A percentile compares a stretch with the other conserved stretches of the same genome.
Conservation (phyloP, 2,113 vertebrate genomes). For the Tragelaphus scriptus region DNA sequence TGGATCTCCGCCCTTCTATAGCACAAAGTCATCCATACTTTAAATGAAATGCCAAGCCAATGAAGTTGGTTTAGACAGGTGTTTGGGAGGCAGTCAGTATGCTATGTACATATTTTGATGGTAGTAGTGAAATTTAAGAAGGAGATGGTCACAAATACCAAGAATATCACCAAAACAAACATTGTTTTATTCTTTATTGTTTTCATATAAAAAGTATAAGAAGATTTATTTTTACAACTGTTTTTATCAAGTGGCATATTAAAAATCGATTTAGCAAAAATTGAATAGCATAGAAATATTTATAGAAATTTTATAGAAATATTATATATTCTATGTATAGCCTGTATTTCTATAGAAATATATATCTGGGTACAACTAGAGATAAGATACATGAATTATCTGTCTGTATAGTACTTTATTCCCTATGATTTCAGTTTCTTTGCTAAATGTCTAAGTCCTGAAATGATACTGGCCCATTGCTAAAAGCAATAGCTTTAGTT, state of each 20-base stretch:
- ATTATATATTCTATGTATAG: neutral
- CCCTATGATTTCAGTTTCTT: neutral
- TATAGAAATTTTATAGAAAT: neutral
- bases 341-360: neutral
- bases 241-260: neutral
- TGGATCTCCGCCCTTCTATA: neutral
- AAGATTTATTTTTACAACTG: neutral
- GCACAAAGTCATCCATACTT: constrained; percentile 2
- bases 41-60: constrained; percentile 18
- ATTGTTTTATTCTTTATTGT: neutral
- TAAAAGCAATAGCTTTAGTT: constrained; percentile 23
- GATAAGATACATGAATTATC: too few relatives aligned
- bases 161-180: neutral
- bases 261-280: constrained; percentile 17
- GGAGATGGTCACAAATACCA: neutral
- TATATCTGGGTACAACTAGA: neutral
- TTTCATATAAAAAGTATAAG: constrained; percentile 1
- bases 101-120: neutral
- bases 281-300: neutral
- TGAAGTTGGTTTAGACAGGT: neutral
- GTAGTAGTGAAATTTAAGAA: neutral
- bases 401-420: neutral
- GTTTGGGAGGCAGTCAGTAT: neutral
- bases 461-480: neutral
- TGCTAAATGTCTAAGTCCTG: neutral